These are phyloP conservation scores for Plebejus anna DNA, from an alignment of 2,888 invertebrate species.

Conservation along the genomic window DNA sequence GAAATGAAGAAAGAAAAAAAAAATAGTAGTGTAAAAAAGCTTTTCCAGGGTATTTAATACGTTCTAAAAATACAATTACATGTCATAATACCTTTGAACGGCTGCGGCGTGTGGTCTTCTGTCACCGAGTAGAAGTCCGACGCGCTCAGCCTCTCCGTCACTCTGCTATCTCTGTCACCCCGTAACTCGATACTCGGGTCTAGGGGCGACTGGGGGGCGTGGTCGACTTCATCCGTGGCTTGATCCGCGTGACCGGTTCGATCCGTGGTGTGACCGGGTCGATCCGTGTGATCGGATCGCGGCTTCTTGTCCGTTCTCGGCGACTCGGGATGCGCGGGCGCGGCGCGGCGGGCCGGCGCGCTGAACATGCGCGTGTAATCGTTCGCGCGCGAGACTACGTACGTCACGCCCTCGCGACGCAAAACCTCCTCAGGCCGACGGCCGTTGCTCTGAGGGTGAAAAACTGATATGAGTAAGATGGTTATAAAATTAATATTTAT, in stretches of 20 bases:
- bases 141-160: conserved; percentile 64
- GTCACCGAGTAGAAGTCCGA: conserved; percentile 74
- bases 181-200: conserved; percentile 52
- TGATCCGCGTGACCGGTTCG: not conserved
- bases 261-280: not conserved
- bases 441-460: conserved; percentile 41
- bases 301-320: conserved; percentile 71
- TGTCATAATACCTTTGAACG: conserved; percentile 64
- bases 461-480: not conserved
- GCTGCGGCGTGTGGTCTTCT: conserved; percentile 72
- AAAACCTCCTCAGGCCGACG: conserved; percentile 62
- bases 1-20: no score
- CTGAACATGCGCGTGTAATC: conserved; percentile 78
- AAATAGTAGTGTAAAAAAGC: no score
- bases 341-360: conserved; percentile 64
- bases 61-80: not conserved
- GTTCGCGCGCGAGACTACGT: conserved; percentile 80
- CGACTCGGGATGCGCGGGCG: conserved; percentile 67
- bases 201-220: conserved; percentile 41
- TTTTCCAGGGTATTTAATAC: no score
- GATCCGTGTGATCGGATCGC: conserved; percentile 38
- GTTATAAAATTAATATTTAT: no score
- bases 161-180: conserved; percentile 48
- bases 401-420: conserved; percentile 73
- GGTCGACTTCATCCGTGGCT: conserved; percentile 29